These are phyloP conservation scores for Ochropleura leucogaster DNA, from an alignment of 2,888 invertebrate genomes.

Conservation along the genomic window DNA sequence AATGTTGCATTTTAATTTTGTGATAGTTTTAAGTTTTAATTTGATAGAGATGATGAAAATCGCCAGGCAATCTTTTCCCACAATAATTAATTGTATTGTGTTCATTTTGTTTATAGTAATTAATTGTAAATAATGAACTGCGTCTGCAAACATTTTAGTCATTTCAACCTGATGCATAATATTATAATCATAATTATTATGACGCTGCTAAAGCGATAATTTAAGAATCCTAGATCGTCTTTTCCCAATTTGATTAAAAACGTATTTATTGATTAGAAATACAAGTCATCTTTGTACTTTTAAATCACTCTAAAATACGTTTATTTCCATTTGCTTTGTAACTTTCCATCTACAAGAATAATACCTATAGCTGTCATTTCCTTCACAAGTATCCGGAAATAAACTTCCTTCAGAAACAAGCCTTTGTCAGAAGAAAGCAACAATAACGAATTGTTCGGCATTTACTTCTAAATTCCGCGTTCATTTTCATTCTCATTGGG, in stretches of 20 bases:
- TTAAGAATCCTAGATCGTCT: neutral
- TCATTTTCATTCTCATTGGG: constrained; percentile 34
- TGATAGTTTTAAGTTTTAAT: constrained; percentile 13
- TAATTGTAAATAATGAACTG: too few relatives aligned
- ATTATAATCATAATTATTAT: too few relatives aligned
- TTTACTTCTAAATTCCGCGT: constrained; percentile 28
- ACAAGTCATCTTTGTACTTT: neutral
- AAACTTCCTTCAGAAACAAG: constrained; percentile 38
- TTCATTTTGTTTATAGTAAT: too few relatives aligned
- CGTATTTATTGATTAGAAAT: neutral
- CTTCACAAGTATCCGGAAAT: constrained; percentile 38
- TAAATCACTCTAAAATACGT: neutral
- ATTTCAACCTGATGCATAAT: too few relatives aligned
- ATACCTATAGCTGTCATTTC: constrained; percentile 35
- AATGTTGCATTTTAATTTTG: constrained; percentile 13
- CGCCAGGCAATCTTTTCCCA: neutral
- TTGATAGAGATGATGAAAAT: neutral
- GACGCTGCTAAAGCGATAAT: too few relatives aligned
- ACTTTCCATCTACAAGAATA: constrained; percentile 19
- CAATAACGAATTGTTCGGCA: constrained; percentile 44
- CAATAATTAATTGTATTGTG: neutral
- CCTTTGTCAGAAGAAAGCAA: constrained; percentile 44
- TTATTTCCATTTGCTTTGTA: neutral
- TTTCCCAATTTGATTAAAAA: neutral
- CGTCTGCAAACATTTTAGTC: too few relatives aligned